Evolutionary conservation across 2,888 invertebrate species (phyloP), one percentile per base, ranked within the genome.

Genomic region (Epirrhoe tristata): DNA sequence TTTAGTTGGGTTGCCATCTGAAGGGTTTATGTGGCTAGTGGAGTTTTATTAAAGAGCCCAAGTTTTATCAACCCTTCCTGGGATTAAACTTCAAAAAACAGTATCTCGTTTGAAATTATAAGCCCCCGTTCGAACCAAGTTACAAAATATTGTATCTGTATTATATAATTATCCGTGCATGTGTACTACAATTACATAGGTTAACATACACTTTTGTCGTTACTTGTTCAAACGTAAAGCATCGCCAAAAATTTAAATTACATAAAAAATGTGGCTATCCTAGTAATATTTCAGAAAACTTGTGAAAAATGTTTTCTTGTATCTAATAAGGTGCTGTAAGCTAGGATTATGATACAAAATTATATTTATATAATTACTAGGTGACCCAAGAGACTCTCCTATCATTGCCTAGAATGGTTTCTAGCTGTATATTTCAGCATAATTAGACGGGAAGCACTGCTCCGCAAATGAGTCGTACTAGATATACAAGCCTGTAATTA

Each of bases 21-120:
- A 60, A 61, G 17, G 48, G 61, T 59, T 46, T 56, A 36, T 4
- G 34, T 58, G 50, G 50, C 50, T 24, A 58, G 50, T 50, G 50
- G 48, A 58, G 58, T 36, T 36, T 34, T 8, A 48, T 43, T 12
- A 43, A 43, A 43, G 39, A 43, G 39, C n/a, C n/a, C n/a, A n/a
- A n/a, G n/a, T n/a, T n/a, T n/a, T n/a, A n/a, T 24, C 24, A 12
- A 43, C 39, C 39, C 39, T 43, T 12, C 12, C 12, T 5, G 3
- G 12, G 39, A 12, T 43, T 12, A 4, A 5, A 43, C 12, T 43
- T 12, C 39, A 43, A 43, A 43, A 43, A 24, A 43, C 12, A 43
- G 39, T 5, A 12, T 6, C 8, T 39, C 12, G 12, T 43, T 43
- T 43, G 39, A 39, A 39, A n/a, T n/a, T n/a, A n/a, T 14, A 34